Conservation (phyloP, 2,113 vertebrate genomes). For the Bungarus multicinctus region DNA sequence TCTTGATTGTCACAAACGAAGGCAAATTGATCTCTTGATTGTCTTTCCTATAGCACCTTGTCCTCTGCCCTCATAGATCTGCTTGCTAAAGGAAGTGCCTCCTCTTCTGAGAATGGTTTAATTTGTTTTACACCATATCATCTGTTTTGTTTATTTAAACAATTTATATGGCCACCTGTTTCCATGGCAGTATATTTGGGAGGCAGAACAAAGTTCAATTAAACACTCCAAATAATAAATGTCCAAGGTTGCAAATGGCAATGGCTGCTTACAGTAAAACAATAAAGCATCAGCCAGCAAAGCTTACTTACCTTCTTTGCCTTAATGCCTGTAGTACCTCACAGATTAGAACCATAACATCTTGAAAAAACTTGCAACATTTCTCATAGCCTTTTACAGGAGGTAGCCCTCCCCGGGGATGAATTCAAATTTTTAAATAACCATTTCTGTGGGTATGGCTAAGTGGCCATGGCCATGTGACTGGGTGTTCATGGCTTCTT, state of each 20-base stretch:
- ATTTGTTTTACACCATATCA: not conserved
- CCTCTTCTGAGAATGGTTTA: not conserved
- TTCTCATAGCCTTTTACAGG: not conserved
- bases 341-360: not conserved
- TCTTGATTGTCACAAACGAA: not conserved
- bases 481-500: no score
- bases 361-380: not conserved
- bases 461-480: no score
- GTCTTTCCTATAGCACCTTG: not conserved
- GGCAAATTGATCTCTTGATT: not conserved
- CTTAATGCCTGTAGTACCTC: not conserved
- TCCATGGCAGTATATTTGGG: not conserved
- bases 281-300: not conserved
- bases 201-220: not conserved
- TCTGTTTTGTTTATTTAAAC: not conserved
- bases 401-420: not conserved
- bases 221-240: not conserved
- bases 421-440: no score
- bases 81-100: not conserved
- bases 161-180: not conserved
- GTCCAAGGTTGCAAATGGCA: not conserved
- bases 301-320: not conserved
- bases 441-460: no score
- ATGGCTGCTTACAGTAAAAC: not conserved
- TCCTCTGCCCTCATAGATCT: not conserved